Evolutionary conservation across 2,888 invertebrate genomes (phyloP).

Genomic region (Cryptocheilus praepositus): DNA sequence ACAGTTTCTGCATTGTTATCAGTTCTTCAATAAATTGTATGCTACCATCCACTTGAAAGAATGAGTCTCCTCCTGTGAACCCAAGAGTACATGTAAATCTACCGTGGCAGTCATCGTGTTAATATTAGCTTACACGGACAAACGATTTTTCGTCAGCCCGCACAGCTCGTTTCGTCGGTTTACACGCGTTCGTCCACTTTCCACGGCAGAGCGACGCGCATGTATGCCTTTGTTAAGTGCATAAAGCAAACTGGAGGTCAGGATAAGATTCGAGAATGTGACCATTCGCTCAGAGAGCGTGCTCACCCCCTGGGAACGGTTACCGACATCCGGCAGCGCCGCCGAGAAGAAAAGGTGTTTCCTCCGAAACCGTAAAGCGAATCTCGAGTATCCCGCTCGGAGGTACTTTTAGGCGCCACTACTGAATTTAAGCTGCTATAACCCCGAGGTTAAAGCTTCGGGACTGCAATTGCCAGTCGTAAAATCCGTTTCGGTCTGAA

Average conservation of each 20-base stretch:
- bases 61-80: too few relatives aligned
- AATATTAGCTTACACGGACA: too few relatives aligned
- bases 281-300: slow-evolving; percentile 37
- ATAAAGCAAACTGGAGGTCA: slow-evolving; percentile 4
- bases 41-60: too few relatives aligned
- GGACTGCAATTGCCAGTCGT: slow-evolving; percentile 37
- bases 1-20: too few relatives aligned
- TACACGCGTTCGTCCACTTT: too few relatives aligned
- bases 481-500: slow-evolving; percentile 48
- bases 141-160: too few relatives aligned
- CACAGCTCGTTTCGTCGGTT: too few relatives aligned
- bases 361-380: slow-evolving; percentile 51
- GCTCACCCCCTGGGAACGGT: slow-evolving; percentile 42
- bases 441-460: slow-evolving; percentile 44
- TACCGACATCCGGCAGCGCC: slow-evolving; percentile 30
- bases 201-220: too few relatives aligned
- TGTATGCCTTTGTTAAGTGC: too few relatives aligned
- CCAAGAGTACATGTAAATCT: too few relatives aligned
- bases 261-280: slow-evolving; percentile 34
- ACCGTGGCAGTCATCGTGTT: too few relatives aligned
- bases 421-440: slow-evolving; percentile 53
- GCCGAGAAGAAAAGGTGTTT: slow-evolving; percentile 44
- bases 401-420: slow-evolving; percentile 49
- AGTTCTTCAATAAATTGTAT: too few relatives aligned
- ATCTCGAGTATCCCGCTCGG: slow-evolving; percentile 46